These are phyloP conservation scores for Crotalus horridus DNA, from an alignment of 2,113 vertebrate genomes.

Conservation along the genomic window DNA sequence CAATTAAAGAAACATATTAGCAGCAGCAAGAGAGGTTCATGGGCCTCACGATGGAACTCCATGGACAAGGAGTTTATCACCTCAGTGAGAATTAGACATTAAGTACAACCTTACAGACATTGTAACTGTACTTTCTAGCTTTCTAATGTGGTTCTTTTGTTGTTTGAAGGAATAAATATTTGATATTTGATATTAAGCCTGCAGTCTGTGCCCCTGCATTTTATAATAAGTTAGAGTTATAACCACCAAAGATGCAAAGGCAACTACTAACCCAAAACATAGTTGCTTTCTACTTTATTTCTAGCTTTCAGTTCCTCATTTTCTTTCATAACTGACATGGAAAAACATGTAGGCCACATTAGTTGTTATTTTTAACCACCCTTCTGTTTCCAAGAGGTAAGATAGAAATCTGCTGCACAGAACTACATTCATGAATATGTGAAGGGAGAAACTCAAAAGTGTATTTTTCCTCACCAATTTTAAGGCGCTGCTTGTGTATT, in stretches of 20 bases:
- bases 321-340: not conserved
- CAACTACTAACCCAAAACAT: not conserved
- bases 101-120: not conserved
- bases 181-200: not conserved
- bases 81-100: not conserved
- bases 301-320: not conserved
- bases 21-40: not conserved
- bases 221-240: not conserved
- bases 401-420: not conserved
- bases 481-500: not conserved
- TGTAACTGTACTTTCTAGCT: not conserved
- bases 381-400: not conserved
- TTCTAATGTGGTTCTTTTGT: not conserved
- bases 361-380: not conserved
- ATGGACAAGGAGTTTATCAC: not conserved
- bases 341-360: not conserved
- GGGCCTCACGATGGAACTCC: not conserved
- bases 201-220: not conserved
- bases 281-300: not conserved
- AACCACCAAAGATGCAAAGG: not conserved
- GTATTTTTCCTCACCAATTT: constrained; percentile 12
- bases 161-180: too few species aligned
- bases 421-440: not conserved
- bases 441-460: not conserved
- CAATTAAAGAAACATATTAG: not conserved